phyloP scores from a whole-genome alignment of 1,140 invertebrate species.

The Protaetia brevitarsis region DNA sequence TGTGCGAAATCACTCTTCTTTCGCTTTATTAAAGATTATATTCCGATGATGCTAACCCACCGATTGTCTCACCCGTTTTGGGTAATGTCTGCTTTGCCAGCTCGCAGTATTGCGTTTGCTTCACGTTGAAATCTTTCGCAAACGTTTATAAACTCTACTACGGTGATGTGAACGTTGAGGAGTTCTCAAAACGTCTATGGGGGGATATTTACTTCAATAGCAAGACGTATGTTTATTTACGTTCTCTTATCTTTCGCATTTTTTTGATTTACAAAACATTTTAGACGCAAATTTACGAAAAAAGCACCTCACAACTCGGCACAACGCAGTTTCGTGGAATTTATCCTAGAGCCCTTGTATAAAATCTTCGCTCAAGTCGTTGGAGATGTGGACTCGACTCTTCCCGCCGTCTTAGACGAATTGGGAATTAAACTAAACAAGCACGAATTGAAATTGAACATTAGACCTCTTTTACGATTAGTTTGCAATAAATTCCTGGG shows the following conservation, averaged over 20 bases:
- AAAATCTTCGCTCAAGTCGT: conserved; percentile 99
- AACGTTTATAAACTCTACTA: conserved; percentile 83
- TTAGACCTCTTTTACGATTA: conserved; percentile 85
- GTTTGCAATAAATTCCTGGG: conserved; percentile 93
- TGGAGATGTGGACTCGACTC: conserved; percentile 92
- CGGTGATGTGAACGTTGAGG: conserved; percentile 69
- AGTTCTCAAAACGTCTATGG: conserved; percentile 94
- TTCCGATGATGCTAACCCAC: conserved; percentile 68
- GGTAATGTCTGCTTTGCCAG: conserved; percentile 99
- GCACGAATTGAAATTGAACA: conserved; percentile 95
- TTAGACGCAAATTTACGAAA: conserved; percentile 85
- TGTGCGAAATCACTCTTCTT: no score
- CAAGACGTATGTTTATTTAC: conserved; percentile 70
- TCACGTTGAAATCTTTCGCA: conserved; percentile 96
- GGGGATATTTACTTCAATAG: conserved; percentile 98
- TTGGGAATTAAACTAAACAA: conserved; percentile 91
- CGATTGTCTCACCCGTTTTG: conserved; percentile 74
- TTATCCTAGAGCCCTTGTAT: conserved; percentile 97
- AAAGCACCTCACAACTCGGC: conserved; percentile 88
- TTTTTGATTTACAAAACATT: conserved; percentile 36
- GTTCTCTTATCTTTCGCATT: neutral
- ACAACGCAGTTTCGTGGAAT: conserved; percentile 97
- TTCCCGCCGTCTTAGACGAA: conserved; percentile 84
- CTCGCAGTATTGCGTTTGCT: conserved; percentile 95
- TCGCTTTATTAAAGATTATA: conserved; percentile 61